Base-by-base conservation (phyloP, 2,797 vertebrate genomes). In the Rachycentron canadum region DNA sequence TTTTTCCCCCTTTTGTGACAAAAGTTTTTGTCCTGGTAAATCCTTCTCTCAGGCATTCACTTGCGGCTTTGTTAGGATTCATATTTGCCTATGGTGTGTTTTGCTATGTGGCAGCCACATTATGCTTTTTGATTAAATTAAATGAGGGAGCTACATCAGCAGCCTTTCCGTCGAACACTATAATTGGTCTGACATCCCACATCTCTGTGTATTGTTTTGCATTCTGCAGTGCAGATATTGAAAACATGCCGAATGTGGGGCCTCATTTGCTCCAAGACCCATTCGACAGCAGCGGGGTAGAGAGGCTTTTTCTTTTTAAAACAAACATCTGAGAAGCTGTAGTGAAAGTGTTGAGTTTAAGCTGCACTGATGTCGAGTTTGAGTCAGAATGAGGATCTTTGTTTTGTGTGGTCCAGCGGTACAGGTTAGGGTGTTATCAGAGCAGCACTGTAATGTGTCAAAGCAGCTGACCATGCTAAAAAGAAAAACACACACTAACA, bases 121-220 rank as follows among this genome's bases (percentile, higher is more conserved):
- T 58, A 49, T 73, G 38, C 23, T 58, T 26, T 78, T 57, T 78
- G 49, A 69, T 78, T 41, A 34, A 79, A 68, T 82, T 76, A 75
- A 82, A 86, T 82, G 16, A 74, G 73, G 69, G 63, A 45, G 58
- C 69, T 58, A 45, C 72, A 74, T 84, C 50, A 83, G 70, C 59
- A 74, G 76, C 57, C 52, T 80, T 47, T 55, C 73, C 61, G 45
- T 14, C 25, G 3, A 69, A 69, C 61, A 50, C 7, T 10, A 40
- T 86, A 82, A 88, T 81, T 55, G 63, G 64, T 36, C 65, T 73
- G 45, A 57, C 69, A 40, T 67, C 19, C n/a, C 28, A 30, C 50
- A 8, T 77, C 23, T 82, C 14, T 66, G 21, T 43, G 40, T 75
- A 28, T 74, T 56, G 68, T 64, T 73, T 65, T 61, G 26, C 23